Evolutionary conservation across 53 echinoderm and acorn worm genomes (phyloP).

Genomic region (Stichopus horrens): DNA sequence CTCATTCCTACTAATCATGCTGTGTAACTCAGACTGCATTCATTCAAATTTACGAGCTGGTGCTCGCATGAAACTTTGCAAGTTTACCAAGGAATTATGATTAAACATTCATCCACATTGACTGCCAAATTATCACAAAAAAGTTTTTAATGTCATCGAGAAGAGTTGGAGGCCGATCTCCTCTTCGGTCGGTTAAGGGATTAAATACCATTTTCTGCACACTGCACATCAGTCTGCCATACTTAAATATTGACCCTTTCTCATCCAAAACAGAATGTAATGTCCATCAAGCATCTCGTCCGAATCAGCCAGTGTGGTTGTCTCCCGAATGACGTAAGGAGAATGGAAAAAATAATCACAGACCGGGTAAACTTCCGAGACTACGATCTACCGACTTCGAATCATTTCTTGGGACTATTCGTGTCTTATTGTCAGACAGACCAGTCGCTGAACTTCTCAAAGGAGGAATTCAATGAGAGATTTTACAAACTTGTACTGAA

Average conservation of each 20-base stretch:
- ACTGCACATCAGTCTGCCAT: no score
- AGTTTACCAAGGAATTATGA: no score
- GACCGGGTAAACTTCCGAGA: conserved; percentile 53
- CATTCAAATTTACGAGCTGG: no score
- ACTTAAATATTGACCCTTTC: neutral
- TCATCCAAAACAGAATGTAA: conserved; percentile 31
- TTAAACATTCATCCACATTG: no score
- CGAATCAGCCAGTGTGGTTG: conserved; percentile 96
- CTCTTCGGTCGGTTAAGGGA: neutral
- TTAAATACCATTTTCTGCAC: no score
- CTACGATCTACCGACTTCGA: conserved; percentile 71
- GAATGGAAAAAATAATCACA: conserved; percentile 91
- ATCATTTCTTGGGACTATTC: conserved; percentile 84
- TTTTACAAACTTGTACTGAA: conserved; percentile 68
- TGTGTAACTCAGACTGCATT: no score
- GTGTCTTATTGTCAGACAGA: conserved; percentile 79
- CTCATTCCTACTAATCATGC: no score
- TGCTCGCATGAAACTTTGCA: no score
- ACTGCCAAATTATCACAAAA: no score
- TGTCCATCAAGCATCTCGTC: conserved; percentile 73
- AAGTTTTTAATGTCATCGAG: no score
- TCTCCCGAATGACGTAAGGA: conserved; percentile 64
- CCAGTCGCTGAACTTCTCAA: conserved; percentile 52
- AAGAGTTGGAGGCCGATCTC: no score
- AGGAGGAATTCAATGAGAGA: conserved; percentile 56